Conservation (phyloP, 2,113 vertebrate genomes). For the Halichoerus grypus region DNA sequence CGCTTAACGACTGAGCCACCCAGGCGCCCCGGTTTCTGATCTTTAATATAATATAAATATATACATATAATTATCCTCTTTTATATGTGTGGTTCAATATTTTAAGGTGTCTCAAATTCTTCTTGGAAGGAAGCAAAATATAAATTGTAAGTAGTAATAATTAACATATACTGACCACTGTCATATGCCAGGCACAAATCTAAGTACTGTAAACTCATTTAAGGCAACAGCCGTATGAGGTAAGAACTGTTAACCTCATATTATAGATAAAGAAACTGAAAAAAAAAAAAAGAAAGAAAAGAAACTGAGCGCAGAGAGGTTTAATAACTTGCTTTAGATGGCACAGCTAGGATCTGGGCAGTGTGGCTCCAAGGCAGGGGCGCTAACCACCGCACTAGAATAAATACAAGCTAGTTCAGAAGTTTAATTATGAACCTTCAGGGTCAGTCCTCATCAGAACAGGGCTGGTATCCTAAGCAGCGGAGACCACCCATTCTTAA, state of each 20-base stretch:
- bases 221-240: background rate
- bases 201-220: background rate
- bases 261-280: background rate
- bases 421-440: background rate
- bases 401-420: background rate
- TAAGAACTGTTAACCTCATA: background rate
- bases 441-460: background rate
- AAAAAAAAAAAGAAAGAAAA: background rate
- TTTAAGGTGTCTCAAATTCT: background rate
- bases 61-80: background rate
- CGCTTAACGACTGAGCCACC: no score
- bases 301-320: background rate
- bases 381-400: background rate
- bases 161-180: background rate
- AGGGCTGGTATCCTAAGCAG: background rate
- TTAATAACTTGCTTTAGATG: background rate
- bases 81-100: background rate
- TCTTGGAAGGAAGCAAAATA: conserved; percentile 41
- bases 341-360: background rate
- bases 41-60: background rate
- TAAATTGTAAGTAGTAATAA: background rate
- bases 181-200: background rate
- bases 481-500: background rate
- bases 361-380: background rate
- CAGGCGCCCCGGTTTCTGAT: background rate